Percentiles rank a stretch among this genome's conserved stretches.
These are phyloP conservation scores for Rhombomys opimus DNA, from an alignment of 2,113 vertebrate species.

Conservation along the genomic window DNA sequence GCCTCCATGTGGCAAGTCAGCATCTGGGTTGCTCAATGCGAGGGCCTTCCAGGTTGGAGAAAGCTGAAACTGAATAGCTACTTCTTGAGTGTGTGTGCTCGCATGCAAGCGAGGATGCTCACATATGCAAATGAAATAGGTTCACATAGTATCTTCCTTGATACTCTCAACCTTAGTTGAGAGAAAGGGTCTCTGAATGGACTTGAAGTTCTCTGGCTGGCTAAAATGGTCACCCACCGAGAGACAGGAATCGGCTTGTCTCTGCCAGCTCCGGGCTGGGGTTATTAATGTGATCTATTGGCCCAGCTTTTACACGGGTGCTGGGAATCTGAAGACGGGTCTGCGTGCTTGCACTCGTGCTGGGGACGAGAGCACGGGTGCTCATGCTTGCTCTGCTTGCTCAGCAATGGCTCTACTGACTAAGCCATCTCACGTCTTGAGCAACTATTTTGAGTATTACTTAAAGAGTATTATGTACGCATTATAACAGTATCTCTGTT, in stretches of 20 bases:
- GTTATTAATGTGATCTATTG: neutral
- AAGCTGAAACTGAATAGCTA: neutral
- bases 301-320: neutral
- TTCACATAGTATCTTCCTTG: neutral
- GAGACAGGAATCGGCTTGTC: neutral
- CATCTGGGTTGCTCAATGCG: neutral
- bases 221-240: neutral
- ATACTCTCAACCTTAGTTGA: neutral
- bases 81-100: neutral
- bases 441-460: neutral
- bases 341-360: too few species aligned
- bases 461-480: neutral
- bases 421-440: neutral
- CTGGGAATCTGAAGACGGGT: neutral
- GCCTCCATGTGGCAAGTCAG: neutral
- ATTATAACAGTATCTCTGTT: neutral
- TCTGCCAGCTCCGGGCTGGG: neutral
- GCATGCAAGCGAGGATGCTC: neutral
- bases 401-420: neutral
- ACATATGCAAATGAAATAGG: neutral
- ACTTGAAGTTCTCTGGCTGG: neutral
- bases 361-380: neutral
- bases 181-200: neutral
- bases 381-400: neutral
- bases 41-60: neutral